phyloP scores from a whole-genome alignment of 2,888 invertebrate genomes.

The Hoplodrina ambigua region DNA sequence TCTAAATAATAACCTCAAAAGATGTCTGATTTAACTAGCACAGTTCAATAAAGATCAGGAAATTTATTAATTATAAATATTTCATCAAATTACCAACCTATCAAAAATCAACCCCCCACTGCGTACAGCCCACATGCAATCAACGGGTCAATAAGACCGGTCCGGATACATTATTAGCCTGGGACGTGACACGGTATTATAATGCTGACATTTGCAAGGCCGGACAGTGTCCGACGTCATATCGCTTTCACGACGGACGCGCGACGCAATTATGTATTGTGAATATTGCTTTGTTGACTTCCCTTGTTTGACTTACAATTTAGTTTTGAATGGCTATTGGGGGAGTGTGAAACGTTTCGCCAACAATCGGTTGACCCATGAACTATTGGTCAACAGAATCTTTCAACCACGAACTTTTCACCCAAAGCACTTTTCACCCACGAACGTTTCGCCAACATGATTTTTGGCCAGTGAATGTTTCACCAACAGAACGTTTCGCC shows the following conservation, averaged over 20 bases:
- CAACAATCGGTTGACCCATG: no score
- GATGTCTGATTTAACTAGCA: no score
- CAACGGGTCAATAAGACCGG: conserved; percentile 40
- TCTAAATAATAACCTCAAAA: no score
- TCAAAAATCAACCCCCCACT: conserved; percentile 7
- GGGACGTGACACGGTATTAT: conserved; percentile 36
- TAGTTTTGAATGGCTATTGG: background rate
- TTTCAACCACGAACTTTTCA: no score
- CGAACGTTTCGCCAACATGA: no score
- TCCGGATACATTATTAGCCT: conserved; percentile 42
- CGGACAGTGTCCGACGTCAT: conserved; percentile 28
- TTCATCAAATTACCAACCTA: background rate
- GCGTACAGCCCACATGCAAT: conserved; percentile 15
- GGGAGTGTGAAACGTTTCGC: no score
- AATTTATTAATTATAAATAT: conserved; percentile 4
- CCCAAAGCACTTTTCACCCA: no score
- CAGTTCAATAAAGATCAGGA: no score
- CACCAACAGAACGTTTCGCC: no score
- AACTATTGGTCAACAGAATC: no score
- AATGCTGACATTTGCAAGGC: conserved; percentile 41
- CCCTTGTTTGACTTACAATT: conserved; percentile 5
- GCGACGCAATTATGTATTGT: conserved; percentile 1
- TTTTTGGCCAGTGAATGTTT: no score
- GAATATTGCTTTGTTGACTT: conserved; percentile 2
- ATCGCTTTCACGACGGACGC: background rate